Evolutionary conservation across 2,113 vertebrate species (phyloP).

Genomic region (Sinocyclocheilus anophthalmus): DNA sequence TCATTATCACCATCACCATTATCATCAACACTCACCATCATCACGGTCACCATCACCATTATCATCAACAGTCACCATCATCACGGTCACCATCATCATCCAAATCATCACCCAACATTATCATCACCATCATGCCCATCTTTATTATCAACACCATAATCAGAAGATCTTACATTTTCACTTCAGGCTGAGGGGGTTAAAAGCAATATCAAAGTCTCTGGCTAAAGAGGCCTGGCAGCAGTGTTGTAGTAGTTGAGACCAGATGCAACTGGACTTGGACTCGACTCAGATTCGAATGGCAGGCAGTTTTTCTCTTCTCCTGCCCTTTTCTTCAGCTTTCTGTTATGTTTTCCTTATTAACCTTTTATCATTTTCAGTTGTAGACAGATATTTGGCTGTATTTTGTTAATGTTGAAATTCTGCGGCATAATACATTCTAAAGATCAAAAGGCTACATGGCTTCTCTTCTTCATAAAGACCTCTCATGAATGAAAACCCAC

Average conservation of each 20-base stretch:
- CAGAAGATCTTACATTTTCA: neutral
- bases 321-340: neutral
- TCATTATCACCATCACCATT: too few relatives aligned
- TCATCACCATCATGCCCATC: neutral
- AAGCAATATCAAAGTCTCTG: neutral
- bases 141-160: neutral
- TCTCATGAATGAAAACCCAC: slow-evolving; percentile 35
- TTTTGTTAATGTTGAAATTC: slow-evolving; percentile 3
- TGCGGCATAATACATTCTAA: neutral
- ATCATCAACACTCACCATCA: too few relatives aligned
- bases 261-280: neutral
- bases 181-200: neutral
- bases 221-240: neutral
- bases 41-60: neutral
- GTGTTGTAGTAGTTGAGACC: neutral
- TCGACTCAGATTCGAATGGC: too few relatives aligned
- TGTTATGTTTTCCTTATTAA: slow-evolving; percentile 12
- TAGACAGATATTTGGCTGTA: slow-evolving; percentile 17
- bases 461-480: slow-evolving; percentile 25
- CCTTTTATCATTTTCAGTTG: slow-evolving; percentile 7
- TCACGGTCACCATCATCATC: neutral
- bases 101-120: neutral
- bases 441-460: slow-evolving; percentile 23
- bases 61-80: too few relatives aligned
- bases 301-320: neutral